A percentile compares a stretch with the other conserved stretches of the same genome.
These are phyloP conservation scores for Xiphorhynchus elegans DNA, from an alignment of 2,113 vertebrate genomes.

Conservation along the genomic window DNA sequence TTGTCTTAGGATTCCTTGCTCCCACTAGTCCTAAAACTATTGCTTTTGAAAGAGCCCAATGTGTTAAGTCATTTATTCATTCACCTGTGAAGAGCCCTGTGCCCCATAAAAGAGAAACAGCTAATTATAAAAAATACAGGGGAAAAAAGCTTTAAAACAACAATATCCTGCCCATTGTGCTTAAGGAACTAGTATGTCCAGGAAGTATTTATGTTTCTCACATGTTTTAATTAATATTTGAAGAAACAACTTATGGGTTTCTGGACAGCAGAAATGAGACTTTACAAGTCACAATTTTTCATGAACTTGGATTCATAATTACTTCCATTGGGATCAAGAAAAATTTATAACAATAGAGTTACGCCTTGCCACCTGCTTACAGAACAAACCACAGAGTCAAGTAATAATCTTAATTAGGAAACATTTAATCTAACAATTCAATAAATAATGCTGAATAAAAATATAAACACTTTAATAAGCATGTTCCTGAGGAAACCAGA, in stretches of 20 bases:
- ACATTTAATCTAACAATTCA: background rate
- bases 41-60: background rate
- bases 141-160: background rate
- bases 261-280: background rate
- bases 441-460: background rate
- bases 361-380: background rate
- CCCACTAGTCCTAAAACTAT: background rate
- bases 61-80: background rate
- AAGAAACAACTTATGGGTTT: background rate
- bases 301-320: background rate
- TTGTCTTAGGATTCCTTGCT: conserved; percentile 31
- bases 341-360: background rate
- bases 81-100: background rate
- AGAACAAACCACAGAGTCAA: background rate
- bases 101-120: background rate
- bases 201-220: background rate
- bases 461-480: background rate
- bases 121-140: background rate
- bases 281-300: background rate
- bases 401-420: background rate
- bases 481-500: background rate
- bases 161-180: background rate
- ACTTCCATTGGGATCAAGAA: background rate
- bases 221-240: background rate
- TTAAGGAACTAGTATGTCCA: background rate